A percentile compares a stretch with the other conserved stretches of the same genome.
These are phyloP conservation scores for Borostomias antarcticus DNA, from an alignment of 2,797 vertebrate species.

Conservation along the genomic window DNA sequence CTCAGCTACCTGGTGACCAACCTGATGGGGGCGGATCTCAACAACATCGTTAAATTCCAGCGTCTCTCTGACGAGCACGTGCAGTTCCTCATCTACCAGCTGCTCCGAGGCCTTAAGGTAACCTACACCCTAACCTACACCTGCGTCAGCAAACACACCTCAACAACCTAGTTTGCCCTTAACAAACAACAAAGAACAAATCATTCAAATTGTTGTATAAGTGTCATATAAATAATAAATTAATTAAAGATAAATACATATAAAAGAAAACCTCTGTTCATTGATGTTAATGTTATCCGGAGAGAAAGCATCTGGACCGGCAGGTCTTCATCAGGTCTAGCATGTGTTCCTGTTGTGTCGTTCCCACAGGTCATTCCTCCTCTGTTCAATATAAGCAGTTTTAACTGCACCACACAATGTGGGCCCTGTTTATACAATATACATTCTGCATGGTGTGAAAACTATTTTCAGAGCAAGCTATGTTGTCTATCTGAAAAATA, in stretches of 20 bases:
- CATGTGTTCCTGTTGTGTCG: no score
- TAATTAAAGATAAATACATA: no score
- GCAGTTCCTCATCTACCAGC: constrained; percentile 96
- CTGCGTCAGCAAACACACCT: constrained; percentile 2
- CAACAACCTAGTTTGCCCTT: not conserved
- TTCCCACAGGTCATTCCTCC: no score
- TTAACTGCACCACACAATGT: no score
- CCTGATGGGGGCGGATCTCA: constrained; percentile 97
- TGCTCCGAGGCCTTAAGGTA: constrained; percentile 94
- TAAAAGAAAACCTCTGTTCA: no score
- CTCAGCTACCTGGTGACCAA: constrained; percentile 95
- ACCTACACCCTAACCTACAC: no score
- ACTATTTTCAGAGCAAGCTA: not conserved
- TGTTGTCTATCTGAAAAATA: no score
- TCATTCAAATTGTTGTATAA: no score
- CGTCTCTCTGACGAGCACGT: constrained; percentile 95
- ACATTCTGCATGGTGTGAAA: not conserved
- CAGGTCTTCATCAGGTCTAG: no score
- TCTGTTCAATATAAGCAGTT: no score
- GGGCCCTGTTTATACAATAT: not conserved
- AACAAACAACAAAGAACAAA: constrained; percentile 9
- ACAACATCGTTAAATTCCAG: constrained; percentile 98
- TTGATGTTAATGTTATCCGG: no score
- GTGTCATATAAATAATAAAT: no score
- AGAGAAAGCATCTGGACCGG: not conserved